A percentile compares a stretch with the other conserved stretches of the same genome.
Evolutionary conservation across 2,888 invertebrate genomes (phyloP).

Genomic region (Orthosia cruda): DNA sequence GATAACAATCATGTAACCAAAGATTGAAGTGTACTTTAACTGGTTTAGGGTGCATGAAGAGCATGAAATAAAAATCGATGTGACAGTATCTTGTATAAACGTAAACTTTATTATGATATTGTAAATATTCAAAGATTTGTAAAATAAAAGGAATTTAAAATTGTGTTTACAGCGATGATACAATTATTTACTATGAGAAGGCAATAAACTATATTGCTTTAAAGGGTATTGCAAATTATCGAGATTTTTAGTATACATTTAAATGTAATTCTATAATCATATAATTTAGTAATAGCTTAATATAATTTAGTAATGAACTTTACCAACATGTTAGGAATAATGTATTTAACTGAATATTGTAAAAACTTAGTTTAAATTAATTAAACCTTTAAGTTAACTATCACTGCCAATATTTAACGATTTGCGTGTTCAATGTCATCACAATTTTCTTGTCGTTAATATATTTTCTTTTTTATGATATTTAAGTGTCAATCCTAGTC

Average conservation of each 20-base stretch:
- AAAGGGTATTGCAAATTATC: constrained; percentile 41
- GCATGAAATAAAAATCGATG: constrained; percentile 37
- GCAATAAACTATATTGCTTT: constrained; percentile 38
- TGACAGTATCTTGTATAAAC: constrained; percentile 60
- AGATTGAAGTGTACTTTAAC: constrained; percentile 56
- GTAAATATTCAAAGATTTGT: constrained; percentile 68
- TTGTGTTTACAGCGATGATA: constrained; percentile 27
- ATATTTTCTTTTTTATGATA: constrained; percentile 70
- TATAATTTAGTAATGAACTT: constrained; percentile 57
- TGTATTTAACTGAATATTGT: constrained; percentile 74
- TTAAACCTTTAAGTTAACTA: constrained; percentile 77
- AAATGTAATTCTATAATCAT: constrained; percentile 58
- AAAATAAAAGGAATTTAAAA: constrained; percentile 49
- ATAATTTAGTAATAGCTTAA: constrained; percentile 42
- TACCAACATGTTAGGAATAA: constrained; percentile 67
- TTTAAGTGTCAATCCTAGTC: constrained; percentile 90
- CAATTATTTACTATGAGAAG: constrained; percentile 36
- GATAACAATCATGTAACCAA: constrained; percentile 54
- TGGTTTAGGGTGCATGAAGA: constrained; percentile 28
- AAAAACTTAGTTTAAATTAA: constrained; percentile 62
- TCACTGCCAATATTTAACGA: constrained; percentile 87
- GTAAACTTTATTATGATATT: constrained; percentile 48
- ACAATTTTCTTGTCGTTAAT: constrained; percentile 67
- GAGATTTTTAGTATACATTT: constrained; percentile 56
- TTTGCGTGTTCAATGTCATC: constrained; percentile 74